phyloP scores from a whole-genome alignment of 2,797 vertebrate genomes.

The Oreortyx pictus region DNA sequence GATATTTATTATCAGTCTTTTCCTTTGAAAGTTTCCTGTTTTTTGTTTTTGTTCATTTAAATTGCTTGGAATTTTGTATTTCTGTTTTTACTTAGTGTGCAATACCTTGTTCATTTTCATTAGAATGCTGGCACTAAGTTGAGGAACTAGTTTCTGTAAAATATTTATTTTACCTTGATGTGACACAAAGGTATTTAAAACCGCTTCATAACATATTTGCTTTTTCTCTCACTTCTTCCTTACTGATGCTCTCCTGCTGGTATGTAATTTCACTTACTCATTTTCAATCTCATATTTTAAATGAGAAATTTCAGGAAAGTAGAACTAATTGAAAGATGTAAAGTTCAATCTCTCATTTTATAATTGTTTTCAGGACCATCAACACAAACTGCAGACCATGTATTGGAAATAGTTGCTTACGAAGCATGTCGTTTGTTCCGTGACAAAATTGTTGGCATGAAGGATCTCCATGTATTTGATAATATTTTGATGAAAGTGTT shows the following conservation, averaged over 20 bases:
- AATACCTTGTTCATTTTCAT: background rate
- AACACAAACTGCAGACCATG: constrained; percentile 83
- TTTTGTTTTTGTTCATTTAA: background rate
- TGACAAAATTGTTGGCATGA: constrained; percentile 90
- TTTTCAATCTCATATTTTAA: constrained; percentile 50
- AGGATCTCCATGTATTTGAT: constrained; percentile 90
- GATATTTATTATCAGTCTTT: background rate
- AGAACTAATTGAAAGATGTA: background rate
- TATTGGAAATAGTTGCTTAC: constrained; percentile 91
- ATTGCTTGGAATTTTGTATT: background rate
- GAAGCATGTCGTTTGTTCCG: constrained; percentile 93
- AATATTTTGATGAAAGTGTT: constrained; percentile 90
- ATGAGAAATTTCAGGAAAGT: background rate
- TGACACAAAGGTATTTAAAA: background rate
- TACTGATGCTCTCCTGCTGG: constrained; percentile 70
- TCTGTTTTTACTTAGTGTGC: background rate
- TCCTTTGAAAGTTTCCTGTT: background rate
- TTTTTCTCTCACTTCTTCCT: constrained; percentile 63
- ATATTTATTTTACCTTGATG: background rate
- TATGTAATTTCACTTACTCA: constrained; percentile 76
- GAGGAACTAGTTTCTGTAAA: background rate
- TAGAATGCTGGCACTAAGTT: background rate
- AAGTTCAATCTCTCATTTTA: background rate
- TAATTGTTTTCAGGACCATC: constrained; percentile 72
- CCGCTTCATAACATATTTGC: constrained; percentile 21